These are phyloP conservation scores for Stratiomys singularior DNA, from an alignment of 2,888 invertebrate genomes.

Conservation along the genomic window DNA sequence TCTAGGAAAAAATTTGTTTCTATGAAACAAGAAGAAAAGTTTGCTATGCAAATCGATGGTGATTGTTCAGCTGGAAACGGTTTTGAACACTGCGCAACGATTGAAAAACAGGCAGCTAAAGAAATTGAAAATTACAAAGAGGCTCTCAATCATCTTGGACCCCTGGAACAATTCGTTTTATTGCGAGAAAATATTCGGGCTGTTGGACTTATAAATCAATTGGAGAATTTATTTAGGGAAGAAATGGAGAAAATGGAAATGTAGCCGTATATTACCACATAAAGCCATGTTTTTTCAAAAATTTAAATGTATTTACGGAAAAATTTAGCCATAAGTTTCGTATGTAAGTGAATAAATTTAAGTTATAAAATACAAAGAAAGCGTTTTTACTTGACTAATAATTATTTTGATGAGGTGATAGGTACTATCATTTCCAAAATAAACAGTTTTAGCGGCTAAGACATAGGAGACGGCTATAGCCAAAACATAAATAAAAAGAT, in stretches of 20 bases:
- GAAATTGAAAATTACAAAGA: conserved; percentile 7
- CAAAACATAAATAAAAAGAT: no score
- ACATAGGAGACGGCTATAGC: no score
- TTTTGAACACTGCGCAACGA: no score
- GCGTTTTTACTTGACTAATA: no score
- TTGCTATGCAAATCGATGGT: not conserved
- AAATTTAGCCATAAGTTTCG: no score
- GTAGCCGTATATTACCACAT: not conserved
- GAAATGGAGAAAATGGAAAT: conserved; percentile 13
- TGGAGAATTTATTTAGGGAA: conserved; percentile 28
- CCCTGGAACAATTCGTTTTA: conserved; percentile 38
- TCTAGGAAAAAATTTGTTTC: not conserved
- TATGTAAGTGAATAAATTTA: no score
- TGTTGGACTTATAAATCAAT: conserved; percentile 42
- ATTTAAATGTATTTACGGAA: no score
- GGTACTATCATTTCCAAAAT: no score
- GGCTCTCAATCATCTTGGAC: conserved; percentile 30
- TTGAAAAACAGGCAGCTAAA: not conserved
- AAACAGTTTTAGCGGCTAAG: no score
- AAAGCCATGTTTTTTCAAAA: not conserved
- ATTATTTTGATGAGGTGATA: no score
- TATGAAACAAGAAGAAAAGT: not conserved
- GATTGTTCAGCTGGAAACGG: not conserved
- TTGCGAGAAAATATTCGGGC: conserved; percentile 27
- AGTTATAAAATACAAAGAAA: no score